Evolutionary conservation across 2,797 vertebrate species (phyloP).

Genomic region (Ispidina lecontei): DNA sequence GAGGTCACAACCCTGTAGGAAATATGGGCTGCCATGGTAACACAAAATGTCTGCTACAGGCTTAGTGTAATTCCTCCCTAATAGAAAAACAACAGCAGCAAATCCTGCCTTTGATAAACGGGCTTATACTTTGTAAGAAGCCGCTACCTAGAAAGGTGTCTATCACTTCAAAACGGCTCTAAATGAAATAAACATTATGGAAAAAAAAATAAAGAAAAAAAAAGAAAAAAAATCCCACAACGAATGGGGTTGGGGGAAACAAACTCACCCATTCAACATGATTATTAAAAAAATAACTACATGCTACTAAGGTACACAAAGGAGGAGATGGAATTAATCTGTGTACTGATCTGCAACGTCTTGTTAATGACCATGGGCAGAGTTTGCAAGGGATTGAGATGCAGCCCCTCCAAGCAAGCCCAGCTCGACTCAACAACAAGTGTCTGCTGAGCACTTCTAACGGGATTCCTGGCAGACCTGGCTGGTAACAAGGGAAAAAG

Average conservation of each 20-base stretch:
- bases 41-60: slow-evolving; percentile 97
- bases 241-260: neutral
- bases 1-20: slow-evolving; percentile 98
- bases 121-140: slow-evolving; percentile 89
- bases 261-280: neutral
- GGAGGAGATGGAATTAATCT: neutral
- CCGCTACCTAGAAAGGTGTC: slow-evolving; percentile 90
- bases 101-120: slow-evolving; percentile 96
- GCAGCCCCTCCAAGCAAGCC: neutral
- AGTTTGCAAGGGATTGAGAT: neutral
- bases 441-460: neutral
- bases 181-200: slow-evolving; percentile 56
- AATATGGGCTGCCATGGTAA: slow-evolving; percentile 98
- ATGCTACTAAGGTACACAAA: neutral
- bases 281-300: neutral
- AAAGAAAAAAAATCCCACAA: no score
- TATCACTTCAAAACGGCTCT: slow-evolving; percentile 54
- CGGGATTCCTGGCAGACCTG: neutral
- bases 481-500: neutral
- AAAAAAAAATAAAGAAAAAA: neutral
- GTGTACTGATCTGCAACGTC: fast-evolving
- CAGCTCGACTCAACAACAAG: slow-evolving; percentile 33
- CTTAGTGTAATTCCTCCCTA: slow-evolving; percentile 97
- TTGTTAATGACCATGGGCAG: neutral
- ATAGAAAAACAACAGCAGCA: slow-evolving; percentile 98